These are phyloP conservation scores for Psilopogon haemacephalus DNA, from an alignment of 2,113 vertebrate genomes.

Conservation along the genomic window DNA sequence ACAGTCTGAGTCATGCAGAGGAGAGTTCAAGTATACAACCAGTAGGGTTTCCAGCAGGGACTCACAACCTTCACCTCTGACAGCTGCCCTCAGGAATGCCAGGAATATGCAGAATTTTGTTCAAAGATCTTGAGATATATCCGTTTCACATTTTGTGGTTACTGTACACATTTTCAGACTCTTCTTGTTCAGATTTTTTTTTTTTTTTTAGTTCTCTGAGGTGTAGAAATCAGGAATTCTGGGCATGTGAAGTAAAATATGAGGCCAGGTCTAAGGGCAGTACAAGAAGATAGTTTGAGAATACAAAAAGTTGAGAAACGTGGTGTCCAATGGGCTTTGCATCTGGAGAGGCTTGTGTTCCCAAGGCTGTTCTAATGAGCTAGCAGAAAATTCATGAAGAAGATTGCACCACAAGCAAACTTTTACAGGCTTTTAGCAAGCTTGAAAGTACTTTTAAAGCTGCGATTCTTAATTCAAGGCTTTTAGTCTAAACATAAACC, in stretches of 20 bases:
- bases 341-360: neutral
- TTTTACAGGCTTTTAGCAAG: neutral
- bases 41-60: neutral
- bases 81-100: neutral
- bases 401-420: neutral
- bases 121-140: neutral
- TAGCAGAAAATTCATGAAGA: neutral
- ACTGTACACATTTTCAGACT: neutral
- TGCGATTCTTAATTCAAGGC: neutral
- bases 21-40: slow-evolving; percentile 17
- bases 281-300: neutral
- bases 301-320: neutral
- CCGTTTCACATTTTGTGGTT: neutral
- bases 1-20: neutral
- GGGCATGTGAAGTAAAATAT: neutral
- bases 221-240: neutral
- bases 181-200: neutral
- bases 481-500: neutral
- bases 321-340: neutral
- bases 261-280: neutral
- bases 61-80: neutral
- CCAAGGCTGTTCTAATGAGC: neutral
- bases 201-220: neutral
- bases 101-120: slow-evolving; percentile 1
- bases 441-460: neutral